Base-by-base conservation (phyloP, 1,140 invertebrate genomes). In the Panonychus citri region DNA sequence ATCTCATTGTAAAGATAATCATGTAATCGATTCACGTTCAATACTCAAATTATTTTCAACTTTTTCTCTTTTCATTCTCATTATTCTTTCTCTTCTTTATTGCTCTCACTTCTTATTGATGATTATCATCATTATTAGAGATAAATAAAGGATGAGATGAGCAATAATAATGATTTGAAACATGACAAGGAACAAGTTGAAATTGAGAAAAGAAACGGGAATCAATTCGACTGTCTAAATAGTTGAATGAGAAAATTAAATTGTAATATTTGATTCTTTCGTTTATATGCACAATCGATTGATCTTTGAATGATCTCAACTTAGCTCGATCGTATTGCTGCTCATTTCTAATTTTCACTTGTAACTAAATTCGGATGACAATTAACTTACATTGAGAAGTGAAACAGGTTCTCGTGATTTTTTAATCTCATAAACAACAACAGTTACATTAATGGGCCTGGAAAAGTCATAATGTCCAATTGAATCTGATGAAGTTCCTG, bases 401-500 rank as follows among this genome's bases (percentile, higher is more conserved):
- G 62, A 50, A 30, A 56, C 59, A 24, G 60, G 59, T 27, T 59
- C 59, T 28, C 58, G 57, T 19, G 24, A 25, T 10, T 24, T 27
- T 30, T 52, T 53, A 10, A 62, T 46, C 37, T 62, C 59, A 39
- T 62, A 42, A 48, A 55, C 58, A n/a, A 62, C 39, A 59, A 50
- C 63, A 66, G 3, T 69, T 65, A 12, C 61, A 61, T 24, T 60
- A 63, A 66, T 61, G 61, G 28, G 64, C 26, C 12, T 25, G 13
- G 49, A 46, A 48, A 21, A 8, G 21, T 46, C 43, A 46, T 46
- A 46, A 4, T 46, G 43, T 34, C 30, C 30, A 34, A 12, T 7
- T 34, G 30, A 34, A 34, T 34, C 30, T 34, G 30, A 34, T 34
- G 30, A n/a, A n/a, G n/a, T n/a, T n/a, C n/a, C n/a, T n/a, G n/a